These are phyloP conservation scores for Tachysurus fulvidraco DNA, from an alignment of 2,113 vertebrate genomes.

Conservation along the genomic window DNA sequence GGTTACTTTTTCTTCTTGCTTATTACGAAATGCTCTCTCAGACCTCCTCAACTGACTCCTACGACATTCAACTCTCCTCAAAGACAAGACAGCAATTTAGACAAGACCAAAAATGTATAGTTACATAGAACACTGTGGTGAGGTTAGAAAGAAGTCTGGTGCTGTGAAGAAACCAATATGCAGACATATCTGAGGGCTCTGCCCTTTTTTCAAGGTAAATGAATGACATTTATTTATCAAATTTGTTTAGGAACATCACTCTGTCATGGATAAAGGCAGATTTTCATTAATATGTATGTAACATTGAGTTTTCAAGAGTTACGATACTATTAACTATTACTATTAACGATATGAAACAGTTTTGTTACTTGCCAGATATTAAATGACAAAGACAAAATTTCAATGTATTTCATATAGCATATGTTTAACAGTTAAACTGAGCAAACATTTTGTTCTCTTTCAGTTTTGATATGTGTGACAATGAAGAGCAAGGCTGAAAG, in stretches of 20 bases:
- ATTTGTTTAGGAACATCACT: not conserved
- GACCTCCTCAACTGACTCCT: not conserved
- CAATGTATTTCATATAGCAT: not conserved
- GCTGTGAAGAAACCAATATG: not conserved
- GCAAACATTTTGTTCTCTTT: not conserved
- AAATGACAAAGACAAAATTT: not conserved
- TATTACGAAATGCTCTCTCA: not conserved
- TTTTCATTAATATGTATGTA: not conserved
- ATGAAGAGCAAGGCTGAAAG: conserved; percentile 16
- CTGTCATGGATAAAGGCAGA: not conserved
- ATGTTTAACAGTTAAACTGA: not conserved
- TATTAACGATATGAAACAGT: too few relatives aligned
- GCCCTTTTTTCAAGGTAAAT: conserved; percentile 29
- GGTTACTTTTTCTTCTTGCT: too few relatives aligned
- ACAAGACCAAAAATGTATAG: not conserved
- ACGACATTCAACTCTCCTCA: not conserved
- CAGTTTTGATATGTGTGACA: conserved; percentile 33
- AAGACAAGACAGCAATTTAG: not conserved
- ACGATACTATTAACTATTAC: not conserved
- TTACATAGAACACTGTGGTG: not conserved
- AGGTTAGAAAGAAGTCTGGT: not conserved
- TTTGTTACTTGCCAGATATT: not conserved
- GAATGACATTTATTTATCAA: not conserved
- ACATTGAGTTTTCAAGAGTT: not conserved
- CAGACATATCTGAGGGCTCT: conserved; percentile 7